Percentiles rank a stretch among this genome's conserved stretches.
These are phyloP conservation scores for Calephelis virginiensis DNA, from an alignment of 1,140 invertebrate genomes.

Conservation along the genomic window DNA sequence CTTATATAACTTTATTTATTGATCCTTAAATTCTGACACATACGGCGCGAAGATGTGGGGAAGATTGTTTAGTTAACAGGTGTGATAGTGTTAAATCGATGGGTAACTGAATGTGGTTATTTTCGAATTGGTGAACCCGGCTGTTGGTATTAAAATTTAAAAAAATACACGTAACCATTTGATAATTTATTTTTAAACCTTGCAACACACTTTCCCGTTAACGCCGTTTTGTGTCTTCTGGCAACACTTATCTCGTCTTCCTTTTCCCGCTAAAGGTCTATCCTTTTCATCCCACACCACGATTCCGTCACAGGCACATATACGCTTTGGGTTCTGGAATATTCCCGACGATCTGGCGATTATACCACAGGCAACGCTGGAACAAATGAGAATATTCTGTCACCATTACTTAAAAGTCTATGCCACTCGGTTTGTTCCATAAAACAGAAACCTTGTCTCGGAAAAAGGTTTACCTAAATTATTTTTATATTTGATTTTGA, in stretches of 20 bases:
- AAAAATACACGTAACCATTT: not conserved
- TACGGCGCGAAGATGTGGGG: not conserved
- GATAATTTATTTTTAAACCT: not conserved
- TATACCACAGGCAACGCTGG: constrained; percentile 87
- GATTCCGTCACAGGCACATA: constrained; percentile 90
- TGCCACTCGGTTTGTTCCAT: no score
- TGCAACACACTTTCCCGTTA: constrained; percentile 1
- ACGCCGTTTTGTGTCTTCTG: constrained; percentile 18
- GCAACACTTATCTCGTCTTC: constrained; percentile 45
- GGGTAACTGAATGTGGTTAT: no score
- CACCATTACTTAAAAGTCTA: not conserved
- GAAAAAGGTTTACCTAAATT: no score
- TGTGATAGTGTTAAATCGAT: no score
- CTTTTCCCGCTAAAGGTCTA: constrained; percentile 59
- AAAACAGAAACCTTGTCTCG: no score
- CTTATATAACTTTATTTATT: no score
- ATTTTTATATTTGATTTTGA: no score
- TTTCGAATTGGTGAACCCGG: no score
- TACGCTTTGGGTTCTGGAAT: constrained; percentile 89
- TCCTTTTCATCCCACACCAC: constrained; percentile 89
- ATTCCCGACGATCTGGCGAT: constrained; percentile 89
- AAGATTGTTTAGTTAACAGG: not conserved
- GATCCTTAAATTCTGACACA: not conserved
- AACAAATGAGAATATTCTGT: not conserved
- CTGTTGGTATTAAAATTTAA: not conserved